Conservation (phyloP, 2,888 invertebrate species). For the Mystacides longicornis region DNA sequence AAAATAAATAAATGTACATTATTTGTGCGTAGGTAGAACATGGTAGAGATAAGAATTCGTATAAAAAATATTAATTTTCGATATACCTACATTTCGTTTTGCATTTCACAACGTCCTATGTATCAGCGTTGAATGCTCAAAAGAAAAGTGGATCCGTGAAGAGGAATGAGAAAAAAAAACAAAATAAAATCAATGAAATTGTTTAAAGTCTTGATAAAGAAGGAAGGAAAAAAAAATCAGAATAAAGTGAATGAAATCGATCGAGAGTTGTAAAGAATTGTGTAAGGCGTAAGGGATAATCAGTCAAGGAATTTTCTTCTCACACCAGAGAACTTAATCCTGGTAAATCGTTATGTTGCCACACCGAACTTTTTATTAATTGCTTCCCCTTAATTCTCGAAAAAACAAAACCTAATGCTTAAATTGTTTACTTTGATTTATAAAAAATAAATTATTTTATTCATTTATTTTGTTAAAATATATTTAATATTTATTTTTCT, state of each 20-base stretch:
- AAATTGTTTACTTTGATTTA: neutral
- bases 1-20: too few species aligned
- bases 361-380: neutral
- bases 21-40: too few species aligned
- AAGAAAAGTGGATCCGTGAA: too few species aligned
- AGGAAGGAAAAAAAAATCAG: neutral
- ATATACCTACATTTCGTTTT: too few species aligned
- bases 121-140: too few species aligned
- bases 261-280: neutral
- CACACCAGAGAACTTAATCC: neutral
- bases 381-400: neutral
- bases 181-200: too few species aligned
- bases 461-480: too few species aligned
- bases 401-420: neutral
- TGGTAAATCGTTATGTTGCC: neutral
- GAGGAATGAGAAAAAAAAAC: too few species aligned
- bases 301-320: neutral
- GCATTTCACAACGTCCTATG: too few species aligned
- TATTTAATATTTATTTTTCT: too few species aligned
- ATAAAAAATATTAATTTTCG: too few species aligned
- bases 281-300: neutral
- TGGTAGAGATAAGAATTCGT: too few species aligned
- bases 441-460: neutral
- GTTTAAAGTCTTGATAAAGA: neutral
- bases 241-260: neutral